Evolutionary conservation across 2,797 vertebrate genomes (phyloP), one percentile per base, ranked within the genome.

Genomic region (Sebastes goodei): DNA sequence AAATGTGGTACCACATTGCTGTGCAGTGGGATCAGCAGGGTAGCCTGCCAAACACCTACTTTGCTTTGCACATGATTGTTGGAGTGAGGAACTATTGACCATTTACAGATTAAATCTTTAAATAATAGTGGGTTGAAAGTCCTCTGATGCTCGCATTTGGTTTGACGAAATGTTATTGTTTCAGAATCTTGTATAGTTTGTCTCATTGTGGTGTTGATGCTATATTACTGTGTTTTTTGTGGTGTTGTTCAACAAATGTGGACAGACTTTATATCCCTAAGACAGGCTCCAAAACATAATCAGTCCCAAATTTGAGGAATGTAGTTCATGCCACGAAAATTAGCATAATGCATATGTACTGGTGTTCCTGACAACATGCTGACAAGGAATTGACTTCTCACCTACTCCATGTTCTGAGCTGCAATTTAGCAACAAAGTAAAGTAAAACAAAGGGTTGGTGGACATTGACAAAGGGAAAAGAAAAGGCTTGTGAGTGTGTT

Each of bases 371-470:
- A 79, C 53, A 81, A 29, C 49, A 30, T 62, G 68, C 20, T 88
- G 80, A 84, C 59, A 69, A 75, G 59, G 66, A 53, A 32, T 14
- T 73, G 67, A 14, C 77, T 62, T 59, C 63, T 64, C 70, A 65
- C 29, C 56, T 12, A 10, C 21, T 75, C 27, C 7, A 4, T 67
- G 30, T 53, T 68, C 32, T 49, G 38, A 64, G 21, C 64, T 42
- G 60, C 56, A 78, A 62, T 84, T 62, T 33, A 64, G 73, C 61
- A 73, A 17, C 53, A 42, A 52, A 35, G 23, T 61, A 65, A 66
- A 85, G 17, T 59, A 23, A 78, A 8, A 53, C 46, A 46, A 73
- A 59, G 17, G 35, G 74, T 70, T 78, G 10, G 29, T 46, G 59
- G 46, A 74, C 46, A 49, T 49, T 49, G 46, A 49, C 53, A 67